Evolutionary conservation across 2,113 vertebrate genomes (phyloP).

Genomic region (Embiotoca jacksoni): DNA sequence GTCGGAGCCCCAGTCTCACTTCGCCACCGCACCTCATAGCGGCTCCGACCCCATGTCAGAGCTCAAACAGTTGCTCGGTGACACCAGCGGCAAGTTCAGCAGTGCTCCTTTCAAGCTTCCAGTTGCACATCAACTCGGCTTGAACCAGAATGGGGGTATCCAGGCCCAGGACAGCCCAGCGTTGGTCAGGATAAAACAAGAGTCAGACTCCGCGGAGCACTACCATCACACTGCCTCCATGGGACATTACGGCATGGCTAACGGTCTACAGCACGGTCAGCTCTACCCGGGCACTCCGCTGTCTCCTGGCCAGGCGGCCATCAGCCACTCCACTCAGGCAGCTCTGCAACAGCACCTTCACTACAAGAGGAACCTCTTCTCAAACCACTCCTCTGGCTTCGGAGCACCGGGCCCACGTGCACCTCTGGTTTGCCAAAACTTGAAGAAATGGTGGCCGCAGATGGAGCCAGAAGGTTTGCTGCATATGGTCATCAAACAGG

Average conservation of each 20-base stretch:
- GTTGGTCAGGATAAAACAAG: conserved; percentile 82
- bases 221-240: conserved; percentile 70
- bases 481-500: conserved; percentile 85
- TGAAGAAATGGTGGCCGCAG: conserved; percentile 91
- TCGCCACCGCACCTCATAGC: conserved; percentile 69
- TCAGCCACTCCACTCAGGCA: conserved; percentile 92
- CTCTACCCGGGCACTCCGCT: conserved; percentile 72
- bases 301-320: conserved; percentile 78
- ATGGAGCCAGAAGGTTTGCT: conserved; percentile 67
- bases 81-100: conserved; percentile 87
- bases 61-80: conserved; percentile 93
- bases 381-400: conserved; percentile 78
- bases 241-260: conserved; percentile 78
- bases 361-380: conserved; percentile 94
- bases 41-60: conserved; percentile 92
- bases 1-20: conserved; percentile 78
- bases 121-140: conserved; percentile 68
- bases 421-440: conserved; percentile 79
- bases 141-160: conserved; percentile 76
- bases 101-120: conserved; percentile 89
- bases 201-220: conserved; percentile 78
- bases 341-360: conserved; percentile 97
- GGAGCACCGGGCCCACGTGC: conserved; percentile 56
- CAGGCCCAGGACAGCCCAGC: conserved; percentile 59
- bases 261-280: conserved; percentile 81